A percentile compares a stretch with the other conserved stretches of the same genome.
Conservation (phyloP, 2,113 vertebrate species). For the Elaphurus davidianus region DNA sequence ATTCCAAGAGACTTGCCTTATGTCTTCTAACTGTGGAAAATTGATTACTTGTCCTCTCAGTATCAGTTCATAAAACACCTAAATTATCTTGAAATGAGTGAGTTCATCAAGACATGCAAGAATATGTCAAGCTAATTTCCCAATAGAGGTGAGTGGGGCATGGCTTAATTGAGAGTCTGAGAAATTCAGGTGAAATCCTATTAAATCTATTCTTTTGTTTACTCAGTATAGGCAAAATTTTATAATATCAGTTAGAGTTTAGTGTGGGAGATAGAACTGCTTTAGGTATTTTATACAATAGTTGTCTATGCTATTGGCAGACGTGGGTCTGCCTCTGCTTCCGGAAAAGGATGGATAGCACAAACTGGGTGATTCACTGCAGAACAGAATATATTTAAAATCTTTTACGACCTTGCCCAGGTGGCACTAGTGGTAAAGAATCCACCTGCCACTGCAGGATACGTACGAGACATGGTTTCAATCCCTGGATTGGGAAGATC, state of each 20-base stretch:
- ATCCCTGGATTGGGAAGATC: not conserved
- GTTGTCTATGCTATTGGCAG: not conserved
- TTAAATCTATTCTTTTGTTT: slow-evolving; percentile 50
- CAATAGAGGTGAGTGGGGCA: not conserved
- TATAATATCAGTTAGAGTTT: not conserved
- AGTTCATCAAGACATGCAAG: slow-evolving; percentile 36
- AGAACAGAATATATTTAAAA: not conserved
- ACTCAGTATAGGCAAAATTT: slow-evolving; percentile 15
- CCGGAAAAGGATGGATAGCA: not conserved
- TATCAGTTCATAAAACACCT: slow-evolving; percentile 39
- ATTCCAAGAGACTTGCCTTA: slow-evolving; percentile 42
- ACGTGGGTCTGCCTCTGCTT: not conserved
- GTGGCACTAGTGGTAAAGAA: not conserved
- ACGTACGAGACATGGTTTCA: not conserved
- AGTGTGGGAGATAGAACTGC: not conserved
- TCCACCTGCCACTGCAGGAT: not conserved
- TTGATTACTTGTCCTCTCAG: slow-evolving; percentile 39
- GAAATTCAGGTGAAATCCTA: slow-evolving; percentile 38
- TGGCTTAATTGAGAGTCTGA: slow-evolving; percentile 53
- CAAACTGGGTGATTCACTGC: not conserved
- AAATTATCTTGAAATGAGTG: slow-evolving; percentile 54
- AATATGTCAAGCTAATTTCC: slow-evolving; percentile 51
- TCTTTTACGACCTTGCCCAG: not conserved
- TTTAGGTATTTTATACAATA: not conserved
- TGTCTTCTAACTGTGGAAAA: not conserved